phyloP scores from a whole-genome alignment of 2,797 vertebrate species.

The Tadarida brasiliensis region DNA sequence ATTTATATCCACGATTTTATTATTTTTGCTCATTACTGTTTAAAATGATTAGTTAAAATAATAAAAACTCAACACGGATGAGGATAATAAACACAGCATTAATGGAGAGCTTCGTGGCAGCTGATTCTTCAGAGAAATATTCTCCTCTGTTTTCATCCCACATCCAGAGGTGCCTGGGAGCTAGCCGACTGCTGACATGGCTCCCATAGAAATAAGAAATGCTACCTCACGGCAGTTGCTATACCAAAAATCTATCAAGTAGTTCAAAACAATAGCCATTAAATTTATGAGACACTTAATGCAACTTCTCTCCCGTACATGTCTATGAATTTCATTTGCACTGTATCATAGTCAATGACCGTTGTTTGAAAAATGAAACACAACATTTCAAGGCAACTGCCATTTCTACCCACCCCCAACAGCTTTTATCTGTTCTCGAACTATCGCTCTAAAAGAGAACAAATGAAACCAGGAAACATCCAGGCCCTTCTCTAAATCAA shows the following conservation, averaged over 20 bases:
- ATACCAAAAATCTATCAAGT: not conserved
- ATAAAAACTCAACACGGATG: not conserved
- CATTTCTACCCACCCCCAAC: not conserved
- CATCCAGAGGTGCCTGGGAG: not conserved
- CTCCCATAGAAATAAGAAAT: conserved; percentile 33
- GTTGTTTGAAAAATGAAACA: not conserved
- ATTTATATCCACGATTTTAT: not conserved
- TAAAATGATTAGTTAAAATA: conserved; percentile 42
- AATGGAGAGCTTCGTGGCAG: not conserved
- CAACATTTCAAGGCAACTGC: not conserved
- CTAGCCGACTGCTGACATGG: not conserved
- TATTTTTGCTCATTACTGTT: not conserved
- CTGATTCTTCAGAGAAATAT: not conserved
- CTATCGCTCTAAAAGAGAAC: not conserved
- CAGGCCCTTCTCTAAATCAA: too few species aligned
- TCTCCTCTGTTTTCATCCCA: not conserved
- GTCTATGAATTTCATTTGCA: conserved; percentile 55
- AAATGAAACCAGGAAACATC: too few species aligned
- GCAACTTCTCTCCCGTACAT: not conserved
- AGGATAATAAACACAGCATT: not conserved
- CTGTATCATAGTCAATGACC: not conserved
- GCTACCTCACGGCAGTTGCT: not conserved
- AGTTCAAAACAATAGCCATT: conserved; percentile 42
- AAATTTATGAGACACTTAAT: conserved; percentile 40
- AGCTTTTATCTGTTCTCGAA: not conserved